phyloP scores from a whole-genome alignment of 2,113 vertebrate species.

The Lutjanus erythropterus region DNA sequence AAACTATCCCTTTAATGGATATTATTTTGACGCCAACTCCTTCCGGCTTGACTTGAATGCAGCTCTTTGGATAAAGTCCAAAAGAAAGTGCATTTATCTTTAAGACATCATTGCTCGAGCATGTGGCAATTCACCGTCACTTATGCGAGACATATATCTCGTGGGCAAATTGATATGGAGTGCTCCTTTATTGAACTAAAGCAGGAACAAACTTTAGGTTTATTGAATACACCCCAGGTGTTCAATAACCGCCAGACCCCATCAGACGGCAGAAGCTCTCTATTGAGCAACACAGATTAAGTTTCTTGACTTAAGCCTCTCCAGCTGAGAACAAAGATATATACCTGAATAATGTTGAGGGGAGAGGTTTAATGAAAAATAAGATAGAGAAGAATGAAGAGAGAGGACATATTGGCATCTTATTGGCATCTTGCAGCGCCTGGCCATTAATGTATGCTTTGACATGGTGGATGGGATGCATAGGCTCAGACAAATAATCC shows the following conservation, averaged over 20 bases:
- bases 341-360: slow-evolving; percentile 59
- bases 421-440: slow-evolving; percentile 58
- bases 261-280: slow-evolving; percentile 70
- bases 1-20: too few relatives aligned
- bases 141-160: slow-evolving; percentile 61
- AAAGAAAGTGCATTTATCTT: slow-evolving; percentile 41
- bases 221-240: slow-evolving; percentile 80
- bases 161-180: slow-evolving; percentile 72
- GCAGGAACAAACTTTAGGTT: slow-evolving; percentile 76
- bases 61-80: slow-evolving; percentile 5
- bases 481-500: slow-evolving; percentile 68
- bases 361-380: slow-evolving; percentile 70
- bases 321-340: slow-evolving; percentile 75
- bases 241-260: slow-evolving; percentile 77
- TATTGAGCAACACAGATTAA: slow-evolving; percentile 72
- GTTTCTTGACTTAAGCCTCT: slow-evolving; percentile 66
- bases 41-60: slow-evolving; percentile 6
- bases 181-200: slow-evolving; percentile 74
- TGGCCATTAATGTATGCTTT: slow-evolving; percentile 58
- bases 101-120: slow-evolving; percentile 35
- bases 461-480: slow-evolving; percentile 48
- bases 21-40: background rate
- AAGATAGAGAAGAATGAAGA: slow-evolving; percentile 63
- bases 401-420: slow-evolving; percentile 54
- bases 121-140: slow-evolving; percentile 57